Conservation (phyloP, 2,797 vertebrate genomes). For the Lophius americanus region DNA sequence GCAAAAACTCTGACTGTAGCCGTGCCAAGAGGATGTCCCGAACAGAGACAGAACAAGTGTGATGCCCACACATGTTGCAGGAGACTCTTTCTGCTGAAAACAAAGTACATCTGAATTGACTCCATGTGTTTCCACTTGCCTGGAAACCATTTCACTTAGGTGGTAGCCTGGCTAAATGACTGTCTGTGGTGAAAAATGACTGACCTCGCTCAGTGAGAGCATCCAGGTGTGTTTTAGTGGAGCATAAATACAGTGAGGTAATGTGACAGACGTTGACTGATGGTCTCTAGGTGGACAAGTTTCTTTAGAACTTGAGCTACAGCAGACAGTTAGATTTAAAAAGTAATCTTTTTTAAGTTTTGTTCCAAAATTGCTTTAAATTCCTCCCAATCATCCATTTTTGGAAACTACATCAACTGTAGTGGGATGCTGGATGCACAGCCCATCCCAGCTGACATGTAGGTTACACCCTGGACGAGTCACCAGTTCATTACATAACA, state of each 20-base stretch:
- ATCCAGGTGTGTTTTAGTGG: conserved; percentile 39
- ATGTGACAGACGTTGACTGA: conserved; percentile 1
- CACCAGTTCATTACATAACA: too few relatives aligned
- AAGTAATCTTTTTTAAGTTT: background rate
- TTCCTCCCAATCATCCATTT: too few relatives aligned
- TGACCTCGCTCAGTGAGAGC: conserved; percentile 26
- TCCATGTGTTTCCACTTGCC: conserved; percentile 55
- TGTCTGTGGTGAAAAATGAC: conserved; percentile 28
- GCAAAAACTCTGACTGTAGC: conserved; percentile 61
- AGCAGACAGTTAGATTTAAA: too few relatives aligned
- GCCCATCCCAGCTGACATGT: too few relatives aligned
- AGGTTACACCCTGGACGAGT: too few relatives aligned
- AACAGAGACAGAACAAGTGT: conserved; percentile 30
- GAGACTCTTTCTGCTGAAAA: background rate
- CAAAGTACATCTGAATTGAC: conserved; percentile 39
- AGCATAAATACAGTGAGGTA: conserved; percentile 2
- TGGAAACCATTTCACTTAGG: conserved; percentile 45
- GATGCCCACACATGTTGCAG: conserved; percentile 75
- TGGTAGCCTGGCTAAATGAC: conserved; percentile 31
- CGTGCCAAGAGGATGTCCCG: conserved; percentile 72
- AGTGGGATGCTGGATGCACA: too few relatives aligned
- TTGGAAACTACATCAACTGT: too few relatives aligned
- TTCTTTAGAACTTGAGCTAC: background rate
- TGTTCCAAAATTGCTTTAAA: too few relatives aligned
- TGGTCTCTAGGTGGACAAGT: background rate